Conservation (phyloP, 2,797 vertebrate species). For the Alauda arvensis region DNA sequence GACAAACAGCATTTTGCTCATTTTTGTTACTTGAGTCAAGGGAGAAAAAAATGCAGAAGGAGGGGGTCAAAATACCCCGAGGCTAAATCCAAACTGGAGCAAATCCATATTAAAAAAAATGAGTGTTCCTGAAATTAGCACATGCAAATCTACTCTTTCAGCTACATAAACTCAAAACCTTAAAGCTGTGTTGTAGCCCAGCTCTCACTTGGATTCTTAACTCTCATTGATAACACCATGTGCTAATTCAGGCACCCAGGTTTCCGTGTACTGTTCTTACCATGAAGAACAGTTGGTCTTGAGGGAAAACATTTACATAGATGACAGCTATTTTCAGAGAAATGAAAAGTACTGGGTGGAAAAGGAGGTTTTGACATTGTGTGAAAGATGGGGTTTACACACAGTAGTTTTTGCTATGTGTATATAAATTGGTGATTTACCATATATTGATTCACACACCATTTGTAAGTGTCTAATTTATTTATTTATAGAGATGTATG, state of each 20-base stretch:
- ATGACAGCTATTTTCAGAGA: slow-evolving; percentile 42
- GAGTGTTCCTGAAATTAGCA: not conserved
- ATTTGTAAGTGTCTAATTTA: slow-evolving; percentile 45
- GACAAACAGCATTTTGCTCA: not conserved
- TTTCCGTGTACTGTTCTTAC: slow-evolving; percentile 1
- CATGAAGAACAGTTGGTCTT: slow-evolving; percentile 33
- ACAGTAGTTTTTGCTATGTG: slow-evolving; percentile 41
- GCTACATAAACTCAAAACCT: not conserved
- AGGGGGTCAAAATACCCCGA: slow-evolving; percentile 15
- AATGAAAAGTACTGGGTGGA: slow-evolving; percentile 47
- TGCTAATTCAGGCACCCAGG: slow-evolving; percentile 35
- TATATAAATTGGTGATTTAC: slow-evolving; percentile 42
- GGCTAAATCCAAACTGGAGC: slow-evolving; percentile 13
- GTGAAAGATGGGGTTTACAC: slow-evolving; percentile 43
- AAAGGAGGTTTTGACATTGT: slow-evolving; percentile 37
- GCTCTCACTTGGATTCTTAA: not conserved
- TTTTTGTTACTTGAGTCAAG: slow-evolving; percentile 13
- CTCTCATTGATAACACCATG: slow-evolving; percentile 38
- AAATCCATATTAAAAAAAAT: not conserved
- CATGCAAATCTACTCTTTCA: not conserved
- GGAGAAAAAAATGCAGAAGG: not conserved
- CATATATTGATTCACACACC: slow-evolving; percentile 39
- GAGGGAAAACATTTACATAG: slow-evolving; percentile 37
- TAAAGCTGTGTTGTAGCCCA: not conserved
- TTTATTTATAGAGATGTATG: slow-evolving; percentile 52